phyloP scores from a whole-genome alignment of 2,113 vertebrate species.

The Tychaedon coryphoeus region DNA sequence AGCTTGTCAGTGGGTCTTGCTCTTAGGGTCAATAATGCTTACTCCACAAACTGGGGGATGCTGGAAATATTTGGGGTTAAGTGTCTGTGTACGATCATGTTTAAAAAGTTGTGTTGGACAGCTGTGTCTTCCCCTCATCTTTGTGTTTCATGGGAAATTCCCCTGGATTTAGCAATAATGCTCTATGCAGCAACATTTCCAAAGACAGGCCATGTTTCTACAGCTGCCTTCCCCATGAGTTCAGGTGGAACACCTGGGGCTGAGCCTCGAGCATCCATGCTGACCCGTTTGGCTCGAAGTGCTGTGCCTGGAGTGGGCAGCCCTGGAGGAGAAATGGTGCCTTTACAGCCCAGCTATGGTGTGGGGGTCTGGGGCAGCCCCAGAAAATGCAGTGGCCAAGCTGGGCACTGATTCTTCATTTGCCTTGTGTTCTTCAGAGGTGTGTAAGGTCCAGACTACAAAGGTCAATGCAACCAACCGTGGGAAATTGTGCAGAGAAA shows the following conservation, averaged over 20 bases:
- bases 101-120: not conserved
- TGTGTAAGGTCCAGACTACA: not conserved
- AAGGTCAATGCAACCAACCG: fast-evolving
- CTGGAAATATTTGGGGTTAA: not conserved
- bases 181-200: not conserved
- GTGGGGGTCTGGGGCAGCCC: not conserved
- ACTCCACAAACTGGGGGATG: not conserved
- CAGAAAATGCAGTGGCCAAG: fast-evolving
- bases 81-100: fast-evolving
- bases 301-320: not conserved
- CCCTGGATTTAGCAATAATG: not conserved
- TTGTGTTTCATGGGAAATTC: not conserved
- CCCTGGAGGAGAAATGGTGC: not conserved
- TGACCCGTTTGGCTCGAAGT: fast-evolving
- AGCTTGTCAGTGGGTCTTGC: not conserved
- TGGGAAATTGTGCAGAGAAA: not conserved
- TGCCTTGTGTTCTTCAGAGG: not conserved
- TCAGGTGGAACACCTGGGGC: not conserved
- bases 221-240: fast-evolving
- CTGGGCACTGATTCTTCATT: not conserved
- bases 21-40: fast-evolving
- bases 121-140: not conserved
- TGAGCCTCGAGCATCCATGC: fast-evolving
- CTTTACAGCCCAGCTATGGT: not conserved
- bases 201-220: not conserved